Percentiles rank a stretch among this genome's conserved stretches.
Conservation (phyloP, 2,797 vertebrate species). For the Ciconia nigra region DNA sequence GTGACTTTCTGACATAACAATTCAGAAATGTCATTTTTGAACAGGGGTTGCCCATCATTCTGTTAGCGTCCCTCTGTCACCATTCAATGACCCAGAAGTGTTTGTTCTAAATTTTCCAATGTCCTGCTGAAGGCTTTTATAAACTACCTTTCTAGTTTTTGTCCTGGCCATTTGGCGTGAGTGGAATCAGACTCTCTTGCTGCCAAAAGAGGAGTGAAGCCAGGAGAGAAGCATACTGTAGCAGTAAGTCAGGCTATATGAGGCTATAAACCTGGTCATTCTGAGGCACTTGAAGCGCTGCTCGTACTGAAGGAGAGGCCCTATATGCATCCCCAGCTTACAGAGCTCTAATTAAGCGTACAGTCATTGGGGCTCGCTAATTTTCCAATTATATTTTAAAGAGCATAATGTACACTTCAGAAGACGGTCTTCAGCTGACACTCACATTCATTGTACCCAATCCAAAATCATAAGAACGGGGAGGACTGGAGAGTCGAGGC, state of each 20-base stretch:
- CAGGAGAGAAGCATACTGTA: background rate
- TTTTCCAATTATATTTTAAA: background rate
- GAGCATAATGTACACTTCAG: background rate
- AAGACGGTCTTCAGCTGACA: background rate
- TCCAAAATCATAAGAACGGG: background rate
- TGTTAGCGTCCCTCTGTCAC: background rate
- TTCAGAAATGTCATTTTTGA: background rate
- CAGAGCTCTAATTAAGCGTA: background rate
- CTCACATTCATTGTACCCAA: rapidly evolving
- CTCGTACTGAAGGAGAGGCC: background rate
- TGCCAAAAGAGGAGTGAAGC: background rate
- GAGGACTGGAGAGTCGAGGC: rapidly evolving
- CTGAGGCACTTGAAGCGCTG: background rate
- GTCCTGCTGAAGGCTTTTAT: background rate
- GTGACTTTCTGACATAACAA: background rate
- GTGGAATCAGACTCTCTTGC: background rate
- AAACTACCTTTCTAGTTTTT: background rate
- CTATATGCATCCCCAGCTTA: background rate
- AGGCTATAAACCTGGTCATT: background rate
- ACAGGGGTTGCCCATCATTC: background rate
- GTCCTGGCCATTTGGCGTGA: background rate
- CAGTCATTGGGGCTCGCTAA: rapidly evolving
- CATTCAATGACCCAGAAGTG: background rate
- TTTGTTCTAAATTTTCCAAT: background rate
- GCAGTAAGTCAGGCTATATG: rapidly evolving